A percentile compares a stretch with the other conserved stretches of the same genome.
Conservation (phyloP, 2,888 invertebrate genomes). For the Chrysolina americana region DNA sequence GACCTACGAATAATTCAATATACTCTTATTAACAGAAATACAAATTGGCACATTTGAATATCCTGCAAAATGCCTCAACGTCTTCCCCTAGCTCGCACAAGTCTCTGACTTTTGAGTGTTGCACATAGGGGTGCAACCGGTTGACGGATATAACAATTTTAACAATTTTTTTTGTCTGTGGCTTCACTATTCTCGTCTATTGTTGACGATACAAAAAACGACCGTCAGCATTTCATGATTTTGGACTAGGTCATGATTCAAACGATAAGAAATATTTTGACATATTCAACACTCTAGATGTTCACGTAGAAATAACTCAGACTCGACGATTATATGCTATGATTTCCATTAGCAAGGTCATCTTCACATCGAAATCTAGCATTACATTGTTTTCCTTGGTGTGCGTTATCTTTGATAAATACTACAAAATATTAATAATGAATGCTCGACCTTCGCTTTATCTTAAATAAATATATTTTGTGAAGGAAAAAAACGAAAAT, state of each 20-base stretch:
- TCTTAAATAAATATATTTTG: conserved; percentile 54
- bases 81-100: too few relatives aligned
- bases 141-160: too few relatives aligned
- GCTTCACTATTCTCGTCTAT: too few relatives aligned
- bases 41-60: too few relatives aligned
- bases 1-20: too few relatives aligned
- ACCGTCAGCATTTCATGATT: not conserved
- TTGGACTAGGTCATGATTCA: not conserved
- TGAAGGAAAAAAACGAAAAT: conserved; percentile 45
- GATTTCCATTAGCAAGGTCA: conserved; percentile 43
- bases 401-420: conserved; percentile 49
- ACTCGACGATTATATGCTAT: not conserved
- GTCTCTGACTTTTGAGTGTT: too few relatives aligned
- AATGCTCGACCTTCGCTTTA: conserved; percentile 53
- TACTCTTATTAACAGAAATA: too few relatives aligned
- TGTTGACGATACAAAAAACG: too few relatives aligned
- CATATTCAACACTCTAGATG: not conserved
- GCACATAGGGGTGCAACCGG: too few relatives aligned
- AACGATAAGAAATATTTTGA: not conserved
- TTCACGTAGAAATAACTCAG: not conserved
- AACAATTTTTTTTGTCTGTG: too few relatives aligned
- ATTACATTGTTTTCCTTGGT: conserved; percentile 50
- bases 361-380: conserved; percentile 46
- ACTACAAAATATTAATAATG: conserved; percentile 52
- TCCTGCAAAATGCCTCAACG: too few relatives aligned